Percentiles rank a stretch among this genome's conserved stretches.
These are phyloP conservation scores for Plectrocnemia conspersa DNA, from an alignment of 1,140 invertebrate species.

Conservation along the genomic window DNA sequence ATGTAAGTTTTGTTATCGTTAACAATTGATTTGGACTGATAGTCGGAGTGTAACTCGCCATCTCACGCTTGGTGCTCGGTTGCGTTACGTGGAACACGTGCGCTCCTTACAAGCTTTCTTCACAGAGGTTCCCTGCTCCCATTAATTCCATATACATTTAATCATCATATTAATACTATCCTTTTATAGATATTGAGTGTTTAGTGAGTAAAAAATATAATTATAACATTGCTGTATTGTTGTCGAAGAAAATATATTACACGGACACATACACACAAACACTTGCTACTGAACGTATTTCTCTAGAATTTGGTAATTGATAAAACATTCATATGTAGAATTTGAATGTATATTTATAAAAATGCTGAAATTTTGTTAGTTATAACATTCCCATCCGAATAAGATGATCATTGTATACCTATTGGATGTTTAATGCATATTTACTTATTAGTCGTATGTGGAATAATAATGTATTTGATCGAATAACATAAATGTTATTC, in stretches of 20 bases:
- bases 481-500: background rate
- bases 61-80: slow-evolving; percentile 21
- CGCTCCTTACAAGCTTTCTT: slow-evolving; percentile 19
- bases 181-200: slow-evolving; percentile 18
- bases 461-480: slow-evolving; percentile 24
- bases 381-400: background rate
- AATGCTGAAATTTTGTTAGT: slow-evolving; percentile 2
- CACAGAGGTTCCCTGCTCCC: slow-evolving; percentile 5
- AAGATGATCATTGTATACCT: slow-evolving; percentile 27
- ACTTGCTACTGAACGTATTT: background rate
- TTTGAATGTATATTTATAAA: slow-evolving; percentile 9
- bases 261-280: background rate
- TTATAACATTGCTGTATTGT: background rate
- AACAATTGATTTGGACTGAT: slow-evolving; percentile 12
- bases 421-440: slow-evolving; percentile 30
- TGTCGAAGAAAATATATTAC: background rate
- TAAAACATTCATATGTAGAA: too few relatives aligned
- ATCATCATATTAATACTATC: slow-evolving; percentile 11
- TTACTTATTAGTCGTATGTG: slow-evolving; percentile 28
- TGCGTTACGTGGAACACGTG: slow-evolving; percentile 4
- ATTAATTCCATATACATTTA: slow-evolving; percentile 1
- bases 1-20: slow-evolving; percentile 6
- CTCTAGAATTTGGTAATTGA: background rate
- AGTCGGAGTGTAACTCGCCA: slow-evolving; percentile 10
- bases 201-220: background rate